Evolutionary conservation across 1,140 invertebrate genomes (phyloP), one percentile per base, ranked within the genome.

Genomic region (Sminthurinus signatus): DNA sequence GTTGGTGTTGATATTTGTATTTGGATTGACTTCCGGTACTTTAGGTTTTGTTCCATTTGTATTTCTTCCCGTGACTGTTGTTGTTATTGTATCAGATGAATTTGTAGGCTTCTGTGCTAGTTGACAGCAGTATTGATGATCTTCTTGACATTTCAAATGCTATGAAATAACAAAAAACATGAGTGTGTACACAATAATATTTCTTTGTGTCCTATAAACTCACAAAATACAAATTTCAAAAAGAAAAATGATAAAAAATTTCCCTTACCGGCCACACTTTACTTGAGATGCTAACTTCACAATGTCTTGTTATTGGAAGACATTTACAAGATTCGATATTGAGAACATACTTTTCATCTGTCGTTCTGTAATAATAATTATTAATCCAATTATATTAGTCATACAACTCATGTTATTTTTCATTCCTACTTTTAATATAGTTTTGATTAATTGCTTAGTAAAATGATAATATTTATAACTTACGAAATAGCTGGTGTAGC

Each of bases 41-140:
- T 46, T 14, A 46, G 14, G 43, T 46, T 46, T 4, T 10, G 19
- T 14, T 46, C 5, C 19, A 4, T 10, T 46, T 46, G 5, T 46
- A 3, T 46, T 46, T 46, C 8, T 46, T 46, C 5, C 19, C n/a
- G 43, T 8, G 5, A 4, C 19, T 46, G 8, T 46, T n/a, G 4
- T 46, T 21, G 32, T 8, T 5, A 36, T 36, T 36, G 32, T n/a
- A n/a, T n/a, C n/a, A n/a, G n/a, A n/a, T n/a, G n/a, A n/a, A n/a
- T n/a, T n/a, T n/a, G n/a, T n/a, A n/a, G n/a, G n/a, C n/a, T n/a
- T n/a, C n/a, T n/a, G n/a, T n/a, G n/a, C n/a, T n/a, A n/a, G n/a
- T n/a, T n/a, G 27, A 23, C 66, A 68, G 43, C 66, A 68, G 39
- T 55, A 68, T 28, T 68, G 46, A 15, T 64, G 51, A 14, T 57